phyloP scores from a whole-genome alignment of 92 coral and sea anemone genomes.

The Zoanthus gigantus region DNA sequence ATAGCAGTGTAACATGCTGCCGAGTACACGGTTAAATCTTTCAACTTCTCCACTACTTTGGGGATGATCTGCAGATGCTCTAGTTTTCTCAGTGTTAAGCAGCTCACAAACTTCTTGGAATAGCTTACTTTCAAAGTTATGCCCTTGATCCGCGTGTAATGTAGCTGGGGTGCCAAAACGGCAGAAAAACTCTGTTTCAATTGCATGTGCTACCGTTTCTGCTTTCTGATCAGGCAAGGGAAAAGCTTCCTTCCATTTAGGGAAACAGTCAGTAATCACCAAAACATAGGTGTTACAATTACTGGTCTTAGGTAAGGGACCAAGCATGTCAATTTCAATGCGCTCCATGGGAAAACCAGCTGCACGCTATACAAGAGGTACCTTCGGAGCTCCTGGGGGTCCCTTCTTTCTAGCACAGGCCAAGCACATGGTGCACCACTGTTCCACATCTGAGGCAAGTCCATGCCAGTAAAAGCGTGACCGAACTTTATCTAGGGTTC shows the following conservation, averaged over 20 bases:
- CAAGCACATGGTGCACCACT: constrained; percentile 8
- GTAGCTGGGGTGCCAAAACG: neutral
- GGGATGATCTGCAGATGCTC: constrained; percentile 8
- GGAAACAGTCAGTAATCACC: neutral
- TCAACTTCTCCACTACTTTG: constrained; percentile 27
- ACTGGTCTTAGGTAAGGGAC: neutral
- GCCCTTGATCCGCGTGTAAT: neutral
- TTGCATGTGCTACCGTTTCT: constrained; percentile 9
- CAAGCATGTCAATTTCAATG: too few species aligned
- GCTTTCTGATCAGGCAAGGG: constrained; percentile 34
- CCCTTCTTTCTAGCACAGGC: constrained; percentile 40
- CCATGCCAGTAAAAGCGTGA: constrained; percentile 15
- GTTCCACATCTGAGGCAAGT: constrained; percentile 21
- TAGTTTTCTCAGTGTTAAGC: constrained; percentile 16
- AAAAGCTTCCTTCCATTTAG: constrained; percentile 34
- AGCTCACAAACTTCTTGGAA: neutral
- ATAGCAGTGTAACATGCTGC: constrained; percentile 33
- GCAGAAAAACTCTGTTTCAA: constrained; percentile 7
- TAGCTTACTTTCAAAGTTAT: neutral
- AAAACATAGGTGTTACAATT: constrained; percentile 35
- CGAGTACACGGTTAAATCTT: constrained; percentile 31
- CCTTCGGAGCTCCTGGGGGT: constrained; percentile 29
- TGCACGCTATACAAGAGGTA: constrained; percentile 35
- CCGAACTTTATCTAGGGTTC: constrained; percentile 22
- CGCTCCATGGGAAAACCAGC: too few species aligned